Conservation (phyloP, 2,113 vertebrate species). For the Australoheros scitulus region DNA sequence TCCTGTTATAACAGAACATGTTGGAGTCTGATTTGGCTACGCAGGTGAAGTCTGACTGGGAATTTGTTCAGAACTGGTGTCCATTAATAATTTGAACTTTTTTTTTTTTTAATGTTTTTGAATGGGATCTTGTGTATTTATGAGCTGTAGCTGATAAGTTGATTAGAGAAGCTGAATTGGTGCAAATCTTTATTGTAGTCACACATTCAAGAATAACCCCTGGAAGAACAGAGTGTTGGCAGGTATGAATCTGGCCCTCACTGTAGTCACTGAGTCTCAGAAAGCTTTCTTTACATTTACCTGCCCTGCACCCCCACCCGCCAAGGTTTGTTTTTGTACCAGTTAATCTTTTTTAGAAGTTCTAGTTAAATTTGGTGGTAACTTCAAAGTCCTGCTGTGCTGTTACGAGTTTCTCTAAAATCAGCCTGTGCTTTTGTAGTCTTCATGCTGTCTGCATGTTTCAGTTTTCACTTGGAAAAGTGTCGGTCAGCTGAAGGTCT, state of each 20-base stretch:
- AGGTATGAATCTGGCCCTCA: rapidly evolving
- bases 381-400: not conserved
- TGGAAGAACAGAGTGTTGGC: not conserved
- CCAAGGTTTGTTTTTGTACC: no score
- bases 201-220: not conserved
- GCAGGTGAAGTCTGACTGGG: no score
- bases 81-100: no score
- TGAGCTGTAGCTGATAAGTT: not conserved
- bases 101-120: not conserved
- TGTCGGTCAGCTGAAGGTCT: conserved; percentile 30
- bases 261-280: no score
- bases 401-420: not conserved
- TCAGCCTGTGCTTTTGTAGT: not conserved
- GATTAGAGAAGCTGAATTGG: not conserved
- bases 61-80: not conserved
- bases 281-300: no score
- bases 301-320: no score
- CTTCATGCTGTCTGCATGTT: not conserved
- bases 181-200: not conserved
- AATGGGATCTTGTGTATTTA: no score
- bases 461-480: not conserved
- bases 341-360: no score
- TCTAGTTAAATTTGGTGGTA: not conserved
- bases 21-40: no score
- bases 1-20: no score